Evolutionary conservation across 2,888 invertebrate species (phyloP).

Genomic region (Meghimatium bilineatum): DNA sequence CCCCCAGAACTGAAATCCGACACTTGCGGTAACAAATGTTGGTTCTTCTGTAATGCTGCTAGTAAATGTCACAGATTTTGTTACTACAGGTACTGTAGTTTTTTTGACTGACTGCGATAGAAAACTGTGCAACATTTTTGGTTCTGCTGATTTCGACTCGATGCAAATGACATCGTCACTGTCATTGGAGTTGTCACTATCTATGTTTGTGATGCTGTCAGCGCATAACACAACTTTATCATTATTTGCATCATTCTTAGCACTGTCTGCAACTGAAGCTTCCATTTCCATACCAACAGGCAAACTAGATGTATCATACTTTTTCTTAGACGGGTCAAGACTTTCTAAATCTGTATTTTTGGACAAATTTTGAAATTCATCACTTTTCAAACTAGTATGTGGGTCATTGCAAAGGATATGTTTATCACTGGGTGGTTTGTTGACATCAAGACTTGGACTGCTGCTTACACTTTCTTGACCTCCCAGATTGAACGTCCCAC

Average conservation of each 20-base stretch:
- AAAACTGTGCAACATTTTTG: slow-evolving; percentile 28
- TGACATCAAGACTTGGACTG: background rate
- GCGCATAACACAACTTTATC: background rate
- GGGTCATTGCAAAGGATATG: background rate
- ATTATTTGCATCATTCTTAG: background rate
- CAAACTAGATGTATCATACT: background rate
- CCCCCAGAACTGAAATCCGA: slow-evolving; percentile 39
- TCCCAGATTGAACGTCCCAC: no score
- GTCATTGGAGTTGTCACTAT: slow-evolving; percentile 33
- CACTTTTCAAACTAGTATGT: background rate
- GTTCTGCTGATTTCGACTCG: slow-evolving; percentile 40
- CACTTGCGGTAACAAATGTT: slow-evolving; percentile 30
- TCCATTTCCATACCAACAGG: background rate
- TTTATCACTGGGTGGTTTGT: background rate
- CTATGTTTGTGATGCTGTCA: slow-evolving; percentile 8
- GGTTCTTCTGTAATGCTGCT: slow-evolving; percentile 27
- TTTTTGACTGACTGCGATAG: slow-evolving; percentile 29
- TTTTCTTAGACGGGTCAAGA: background rate
- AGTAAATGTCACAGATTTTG: slow-evolving; percentile 38
- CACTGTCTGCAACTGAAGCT: background rate
- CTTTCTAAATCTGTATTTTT: background rate
- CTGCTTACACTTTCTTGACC: no score
- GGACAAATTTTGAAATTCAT: background rate
- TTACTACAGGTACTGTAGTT: background rate
- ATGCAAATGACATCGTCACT: slow-evolving; percentile 49